Conservation (phyloP, 2,888 invertebrate genomes). For the Thecophora atra region DNA sequence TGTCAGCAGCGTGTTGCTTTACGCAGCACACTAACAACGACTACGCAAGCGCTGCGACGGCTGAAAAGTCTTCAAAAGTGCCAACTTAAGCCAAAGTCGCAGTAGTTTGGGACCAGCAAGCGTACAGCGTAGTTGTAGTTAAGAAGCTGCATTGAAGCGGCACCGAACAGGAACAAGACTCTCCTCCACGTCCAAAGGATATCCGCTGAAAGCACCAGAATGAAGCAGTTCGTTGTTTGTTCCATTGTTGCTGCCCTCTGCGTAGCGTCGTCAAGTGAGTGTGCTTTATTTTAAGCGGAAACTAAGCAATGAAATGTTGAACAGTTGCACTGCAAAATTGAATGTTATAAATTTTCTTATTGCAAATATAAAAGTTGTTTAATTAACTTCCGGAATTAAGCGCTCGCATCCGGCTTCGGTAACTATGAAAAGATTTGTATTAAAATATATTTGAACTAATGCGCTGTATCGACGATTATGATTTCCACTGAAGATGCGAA, state of each 20-base stretch:
- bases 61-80: conserved; percentile 66
- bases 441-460: no score
- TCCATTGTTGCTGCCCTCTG: conserved; percentile 61
- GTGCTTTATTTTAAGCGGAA: conserved; percentile 31
- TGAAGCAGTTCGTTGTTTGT: conserved; percentile 63
- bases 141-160: neutral
- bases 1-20: conserved; percentile 34
- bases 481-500: no score
- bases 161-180: neutral
- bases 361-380: neutral
- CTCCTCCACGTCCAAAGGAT: conserved; percentile 9
- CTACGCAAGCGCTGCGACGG: conserved; percentile 33
- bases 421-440: neutral
- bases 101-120: conserved; percentile 66
- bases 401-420: neutral
- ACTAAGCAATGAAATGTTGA: neutral
- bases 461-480: no score
- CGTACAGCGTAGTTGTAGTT: conserved; percentile 50
- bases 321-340: neutral
- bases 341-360: neutral
- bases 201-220: conserved; percentile 44
- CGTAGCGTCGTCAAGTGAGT: conserved; percentile 64
- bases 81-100: conserved; percentile 57
- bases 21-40: conserved; percentile 29
- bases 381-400: neutral